Evolutionary conservation across 53 echinoderm and acorn worm genomes (phyloP), one percentile per base, ranked within the genome.

Genomic region (Patiria pectinifera): DNA sequence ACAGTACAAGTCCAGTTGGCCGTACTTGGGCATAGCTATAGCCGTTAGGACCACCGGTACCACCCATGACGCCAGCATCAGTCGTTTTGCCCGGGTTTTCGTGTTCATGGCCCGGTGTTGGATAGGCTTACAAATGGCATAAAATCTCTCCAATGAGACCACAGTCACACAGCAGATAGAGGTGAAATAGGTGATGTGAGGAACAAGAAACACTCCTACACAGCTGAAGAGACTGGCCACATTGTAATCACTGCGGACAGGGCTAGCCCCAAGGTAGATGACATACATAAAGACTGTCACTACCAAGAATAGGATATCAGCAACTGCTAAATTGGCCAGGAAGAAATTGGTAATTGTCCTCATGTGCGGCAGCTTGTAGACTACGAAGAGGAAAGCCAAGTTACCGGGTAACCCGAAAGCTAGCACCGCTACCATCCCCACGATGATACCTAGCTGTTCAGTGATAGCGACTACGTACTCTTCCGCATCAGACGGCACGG

Each of bases 81-180:
- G 59, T 11, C 80, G 74, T 69, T 19, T 59, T 16, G 83, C 82
- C 21, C 92, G 84, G 35, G 83, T 71, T 70, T 91, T 81, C 26
- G 82, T 91, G 76, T 84, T 84, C 18, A 92, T 53, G 9, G 84
- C 58, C 19, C 85, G 84, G 80, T 92, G 92, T 59, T 85, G 76
- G 72, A 92, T 61, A n/a, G 92, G 92, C 25, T 92, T 85, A 60
- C 92, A 92, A 12, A 92, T 77, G 24, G 79, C 77, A 58, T 92
- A 84, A 60, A 59, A 92, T 10, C 92, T 76, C 77, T 92, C 92
- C 11, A 92, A 71, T 12, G 92, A 92, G 14, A 92, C 92, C 62
- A 92, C 59, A 10, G 92, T 92, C 0, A 92, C 87, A 44, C 53
- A 48, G 18, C 87, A 87, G 58, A 35, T 87, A 22, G 87, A 87